These are phyloP conservation scores for Caenorhabditis wallacei DNA, from an alignment of 2,888 invertebrate species.

Conservation along the genomic window DNA sequence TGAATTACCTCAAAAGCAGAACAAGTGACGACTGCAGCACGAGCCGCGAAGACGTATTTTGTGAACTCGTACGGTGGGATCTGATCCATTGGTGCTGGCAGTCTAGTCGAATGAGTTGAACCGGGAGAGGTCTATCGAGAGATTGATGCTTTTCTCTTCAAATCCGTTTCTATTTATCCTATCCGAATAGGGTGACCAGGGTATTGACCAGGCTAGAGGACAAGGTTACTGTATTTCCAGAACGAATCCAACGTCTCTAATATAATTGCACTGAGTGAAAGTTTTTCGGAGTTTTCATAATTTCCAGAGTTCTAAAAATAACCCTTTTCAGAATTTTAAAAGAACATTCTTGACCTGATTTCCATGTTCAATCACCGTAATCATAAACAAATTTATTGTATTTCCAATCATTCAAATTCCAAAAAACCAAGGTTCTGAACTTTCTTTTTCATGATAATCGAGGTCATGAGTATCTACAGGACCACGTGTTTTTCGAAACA, in stretches of 20 bases:
- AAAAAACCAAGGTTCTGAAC: neutral
- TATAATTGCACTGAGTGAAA: no score
- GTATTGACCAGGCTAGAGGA: neutral
- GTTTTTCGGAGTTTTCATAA: no score
- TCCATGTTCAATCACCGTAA: neutral
- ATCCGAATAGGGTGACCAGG: slow-evolving; percentile 16
- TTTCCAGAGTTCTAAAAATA: no score
- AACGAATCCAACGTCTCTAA: neutral
- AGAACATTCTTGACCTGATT: neutral
- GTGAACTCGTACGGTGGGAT: slow-evolving; percentile 66
- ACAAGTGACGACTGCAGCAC: slow-evolving; percentile 57
- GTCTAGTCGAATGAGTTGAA: slow-evolving; percentile 27
- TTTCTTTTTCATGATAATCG: neutral
- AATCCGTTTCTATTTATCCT: neutral
- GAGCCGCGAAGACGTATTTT: slow-evolving; percentile 61
- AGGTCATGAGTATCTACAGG: slow-evolving; percentile 12
- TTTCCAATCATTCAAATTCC: neutral
- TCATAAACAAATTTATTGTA: no score
- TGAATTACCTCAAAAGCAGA: slow-evolving; percentile 59
- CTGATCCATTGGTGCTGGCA: slow-evolving; percentile 47
- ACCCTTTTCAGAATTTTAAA: no score
- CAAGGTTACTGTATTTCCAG: slow-evolving; percentile 10
- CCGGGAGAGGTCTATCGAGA: slow-evolving; percentile 28
- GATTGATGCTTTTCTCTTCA: slow-evolving; percentile 9
- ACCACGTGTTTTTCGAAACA: slow-evolving; percentile 10